Evolutionary conservation across 1,140 invertebrate genomes (phyloP).

Genomic region (Drosophila novamexicana): DNA sequence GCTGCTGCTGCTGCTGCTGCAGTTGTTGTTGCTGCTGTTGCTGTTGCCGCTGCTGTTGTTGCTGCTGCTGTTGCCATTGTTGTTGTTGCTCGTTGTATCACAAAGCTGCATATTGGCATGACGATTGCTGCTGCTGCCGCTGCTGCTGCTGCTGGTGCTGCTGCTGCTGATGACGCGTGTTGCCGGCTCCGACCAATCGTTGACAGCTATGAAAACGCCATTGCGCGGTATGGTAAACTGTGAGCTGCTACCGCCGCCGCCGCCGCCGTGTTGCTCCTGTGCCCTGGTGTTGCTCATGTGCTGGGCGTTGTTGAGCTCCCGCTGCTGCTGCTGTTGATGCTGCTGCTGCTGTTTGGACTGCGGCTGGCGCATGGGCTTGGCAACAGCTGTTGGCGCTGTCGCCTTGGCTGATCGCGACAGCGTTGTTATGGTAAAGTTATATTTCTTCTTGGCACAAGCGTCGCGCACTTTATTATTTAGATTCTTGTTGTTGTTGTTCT

Average conservation of each 20-base stretch:
- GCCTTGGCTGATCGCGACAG: slow-evolving; percentile 63
- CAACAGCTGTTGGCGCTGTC: slow-evolving; percentile 10
- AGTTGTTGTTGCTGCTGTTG: slow-evolving; percentile 26
- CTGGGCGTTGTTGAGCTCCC: background rate
- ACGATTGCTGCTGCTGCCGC: slow-evolving; percentile 18
- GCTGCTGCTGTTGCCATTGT: slow-evolving; percentile 23
- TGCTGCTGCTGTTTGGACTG: slow-evolving; percentile 3
- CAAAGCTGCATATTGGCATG: slow-evolving; percentile 41
- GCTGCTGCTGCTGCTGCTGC: slow-evolving; percentile 20
- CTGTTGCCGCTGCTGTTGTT: slow-evolving; percentile 34
- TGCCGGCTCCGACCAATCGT: slow-evolving; percentile 76
- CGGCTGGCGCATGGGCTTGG: slow-evolving; percentile 12
- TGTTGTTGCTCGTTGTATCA: slow-evolving; percentile 41
- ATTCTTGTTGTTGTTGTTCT: slow-evolving; percentile 76
- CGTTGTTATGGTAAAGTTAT: slow-evolving; percentile 83
- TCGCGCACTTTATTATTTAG: slow-evolving; percentile 70
- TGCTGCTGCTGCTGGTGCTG: slow-evolving; percentile 23
- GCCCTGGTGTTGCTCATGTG: background rate
- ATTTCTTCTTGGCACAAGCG: slow-evolving; percentile 65
- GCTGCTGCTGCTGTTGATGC: background rate
- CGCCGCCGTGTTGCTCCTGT: slow-evolving; percentile 1
- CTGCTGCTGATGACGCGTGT: slow-evolving; percentile 26
- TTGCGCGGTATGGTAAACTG: slow-evolving; percentile 80
- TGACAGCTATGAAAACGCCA: slow-evolving; percentile 80
- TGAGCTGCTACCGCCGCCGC: slow-evolving; percentile 4